Evolutionary conservation across 2,113 vertebrate genomes (phyloP).

Genomic region (Rhynchopsitta pachyrhyncha): DNA sequence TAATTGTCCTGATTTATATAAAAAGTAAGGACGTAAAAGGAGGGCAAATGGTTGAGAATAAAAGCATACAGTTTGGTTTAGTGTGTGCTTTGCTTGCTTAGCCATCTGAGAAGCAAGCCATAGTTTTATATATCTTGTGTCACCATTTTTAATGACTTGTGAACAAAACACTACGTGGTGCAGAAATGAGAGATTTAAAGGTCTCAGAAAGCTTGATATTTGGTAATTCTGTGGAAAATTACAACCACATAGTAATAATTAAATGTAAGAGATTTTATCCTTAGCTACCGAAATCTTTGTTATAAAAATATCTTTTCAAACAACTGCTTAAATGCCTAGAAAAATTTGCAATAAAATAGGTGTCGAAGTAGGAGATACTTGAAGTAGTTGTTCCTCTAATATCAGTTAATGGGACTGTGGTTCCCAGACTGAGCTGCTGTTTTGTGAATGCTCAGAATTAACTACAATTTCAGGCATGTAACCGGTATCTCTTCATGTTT

Average conservation of each 20-base stretch:
- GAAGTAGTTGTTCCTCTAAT: background rate
- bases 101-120: background rate
- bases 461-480: background rate
- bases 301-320: background rate
- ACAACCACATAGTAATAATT: background rate
- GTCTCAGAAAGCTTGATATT: background rate
- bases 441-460: background rate
- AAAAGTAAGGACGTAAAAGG: background rate
- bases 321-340: background rate
- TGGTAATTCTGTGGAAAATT: background rate
- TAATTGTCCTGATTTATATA: background rate
- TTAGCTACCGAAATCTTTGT: background rate
- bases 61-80: background rate
- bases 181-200: background rate
- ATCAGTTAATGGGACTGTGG: background rate
- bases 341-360: background rate
- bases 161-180: background rate
- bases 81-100: background rate
- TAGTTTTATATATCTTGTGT: background rate
- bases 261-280: background rate
- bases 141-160: background rate
- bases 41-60: background rate
- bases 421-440: background rate
- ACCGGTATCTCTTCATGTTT: background rate
- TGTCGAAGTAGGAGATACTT: background rate